These are phyloP conservation scores for Palaemon carinicauda DNA, from an alignment of 1,140 invertebrate genomes.

Conservation along the genomic window DNA sequence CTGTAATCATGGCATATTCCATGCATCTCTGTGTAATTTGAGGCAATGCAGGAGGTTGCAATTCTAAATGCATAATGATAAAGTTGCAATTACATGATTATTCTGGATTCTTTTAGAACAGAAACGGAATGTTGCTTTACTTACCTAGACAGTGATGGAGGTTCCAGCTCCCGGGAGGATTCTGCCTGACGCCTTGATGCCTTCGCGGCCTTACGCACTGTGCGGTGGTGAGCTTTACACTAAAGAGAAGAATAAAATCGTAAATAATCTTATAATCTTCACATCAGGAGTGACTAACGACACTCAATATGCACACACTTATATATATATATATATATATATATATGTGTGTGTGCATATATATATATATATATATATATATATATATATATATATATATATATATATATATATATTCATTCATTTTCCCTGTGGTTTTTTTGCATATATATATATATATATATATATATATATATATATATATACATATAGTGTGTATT, in stretches of 20 bases:
- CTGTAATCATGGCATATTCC: too few relatives aligned
- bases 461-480: too few relatives aligned
- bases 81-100: not conserved
- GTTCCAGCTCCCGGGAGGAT: not conserved
- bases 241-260: not conserved
- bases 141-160: not conserved
- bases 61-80: not conserved
- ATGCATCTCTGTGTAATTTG: too few relatives aligned
- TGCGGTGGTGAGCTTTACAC: constrained; percentile 31
- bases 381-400: too few relatives aligned
- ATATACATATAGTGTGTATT: too few relatives aligned
- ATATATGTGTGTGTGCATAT: too few relatives aligned
- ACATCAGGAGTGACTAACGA: not conserved
- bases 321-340: too few relatives aligned
- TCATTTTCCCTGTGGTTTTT: too few relatives aligned
- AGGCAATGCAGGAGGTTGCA: too few relatives aligned
- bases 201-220: not conserved
- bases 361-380: too few relatives aligned
- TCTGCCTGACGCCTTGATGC: not conserved
- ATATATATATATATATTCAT: too few relatives aligned
- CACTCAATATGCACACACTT: not conserved
- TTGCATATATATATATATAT: too few relatives aligned
- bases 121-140: not conserved
- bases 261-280: not conserved
- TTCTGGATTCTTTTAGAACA: not conserved